Percentiles rank a stretch among this genome's conserved stretches.
phyloP scores from a whole-genome alignment of 2,113 vertebrate genomes.

The Chaetorhynchus papuensis region DNA sequence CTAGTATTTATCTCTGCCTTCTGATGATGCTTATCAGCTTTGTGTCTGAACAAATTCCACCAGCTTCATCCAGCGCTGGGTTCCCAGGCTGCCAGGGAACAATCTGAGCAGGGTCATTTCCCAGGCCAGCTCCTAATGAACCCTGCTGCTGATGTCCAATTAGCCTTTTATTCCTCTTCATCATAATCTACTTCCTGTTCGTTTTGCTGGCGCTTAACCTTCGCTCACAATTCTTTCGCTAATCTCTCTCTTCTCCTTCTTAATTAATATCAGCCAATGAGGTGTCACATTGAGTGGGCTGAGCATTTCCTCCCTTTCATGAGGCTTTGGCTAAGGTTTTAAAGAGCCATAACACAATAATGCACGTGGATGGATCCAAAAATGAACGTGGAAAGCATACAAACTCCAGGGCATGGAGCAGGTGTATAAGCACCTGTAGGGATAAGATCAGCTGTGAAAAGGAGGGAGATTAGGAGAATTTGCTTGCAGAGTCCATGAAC shows the following conservation, averaged over 20 bases:
- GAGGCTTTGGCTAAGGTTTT: neutral
- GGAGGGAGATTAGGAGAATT: neutral
- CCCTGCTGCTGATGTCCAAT: neutral
- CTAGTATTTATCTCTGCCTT: neutral
- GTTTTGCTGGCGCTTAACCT: slow-evolving; percentile 2
- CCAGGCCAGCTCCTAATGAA: neutral
- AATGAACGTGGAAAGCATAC: neutral
- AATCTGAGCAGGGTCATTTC: neutral
- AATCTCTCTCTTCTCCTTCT: neutral
- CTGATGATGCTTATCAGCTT: slow-evolving; percentile 1
- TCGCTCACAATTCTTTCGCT: neutral
- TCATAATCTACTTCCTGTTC: slow-evolving; percentile 1
- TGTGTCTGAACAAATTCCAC: neutral
- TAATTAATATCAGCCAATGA: slow-evolving; percentile 21
- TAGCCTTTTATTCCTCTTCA: neutral
- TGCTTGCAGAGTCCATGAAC: neutral
- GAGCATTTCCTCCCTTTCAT: neutral
- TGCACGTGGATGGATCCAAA: neutral
- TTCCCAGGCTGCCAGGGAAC: neutral
- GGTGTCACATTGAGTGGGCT: neutral
- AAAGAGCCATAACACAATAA: neutral
- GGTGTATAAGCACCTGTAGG: rapidly evolving
- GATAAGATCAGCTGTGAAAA: neutral
- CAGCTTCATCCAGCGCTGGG: neutral
- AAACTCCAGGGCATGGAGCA: neutral